phyloP scores from a whole-genome alignment of 2,888 invertebrate genomes.

The Ctenicera cuprea region DNA sequence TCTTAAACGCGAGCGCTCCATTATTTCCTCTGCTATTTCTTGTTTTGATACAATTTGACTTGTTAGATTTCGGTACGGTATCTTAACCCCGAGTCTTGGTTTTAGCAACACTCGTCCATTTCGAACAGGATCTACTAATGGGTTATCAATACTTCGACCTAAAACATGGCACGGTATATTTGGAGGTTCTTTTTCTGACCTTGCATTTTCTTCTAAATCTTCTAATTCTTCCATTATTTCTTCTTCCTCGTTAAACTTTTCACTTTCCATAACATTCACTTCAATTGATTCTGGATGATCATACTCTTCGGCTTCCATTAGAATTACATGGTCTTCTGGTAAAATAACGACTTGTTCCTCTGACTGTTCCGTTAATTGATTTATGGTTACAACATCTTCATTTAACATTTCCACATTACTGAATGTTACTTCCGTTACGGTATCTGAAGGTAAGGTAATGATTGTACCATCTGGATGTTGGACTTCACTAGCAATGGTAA shows the following conservation, averaged over 20 bases:
- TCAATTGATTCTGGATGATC: slow-evolving; percentile 1
- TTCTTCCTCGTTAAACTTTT: not conserved
- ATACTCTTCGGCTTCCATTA: slow-evolving; percentile 20
- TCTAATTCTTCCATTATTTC: not conserved
- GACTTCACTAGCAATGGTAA: not conserved
- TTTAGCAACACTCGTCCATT: slow-evolving; percentile 69
- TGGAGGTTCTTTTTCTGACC: not conserved
- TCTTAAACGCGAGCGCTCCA: slow-evolving; percentile 73
- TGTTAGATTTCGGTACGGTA: slow-evolving; percentile 72
- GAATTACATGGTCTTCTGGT: not conserved
- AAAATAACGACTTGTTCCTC: slow-evolving; percentile 12
- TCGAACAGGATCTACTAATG: slow-evolving; percentile 66
- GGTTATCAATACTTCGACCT: slow-evolving; percentile 71
- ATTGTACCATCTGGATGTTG: not conserved
- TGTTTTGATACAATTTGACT: slow-evolving; percentile 76
- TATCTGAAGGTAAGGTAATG: not conserved
- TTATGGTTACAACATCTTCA: not conserved
- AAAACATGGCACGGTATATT: slow-evolving; percentile 69
- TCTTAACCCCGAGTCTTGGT: slow-evolving; percentile 71
- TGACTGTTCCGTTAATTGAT: not conserved
- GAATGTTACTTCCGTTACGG: not conserved
- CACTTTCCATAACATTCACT: not conserved
- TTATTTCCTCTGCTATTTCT: slow-evolving; percentile 75
- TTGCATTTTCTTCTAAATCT: not conserved
- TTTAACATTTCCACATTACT: slow-evolving; percentile 1